phyloP scores from a whole-genome alignment of 2,113 vertebrate species.

The Drymodes brunneopygia region DNA sequence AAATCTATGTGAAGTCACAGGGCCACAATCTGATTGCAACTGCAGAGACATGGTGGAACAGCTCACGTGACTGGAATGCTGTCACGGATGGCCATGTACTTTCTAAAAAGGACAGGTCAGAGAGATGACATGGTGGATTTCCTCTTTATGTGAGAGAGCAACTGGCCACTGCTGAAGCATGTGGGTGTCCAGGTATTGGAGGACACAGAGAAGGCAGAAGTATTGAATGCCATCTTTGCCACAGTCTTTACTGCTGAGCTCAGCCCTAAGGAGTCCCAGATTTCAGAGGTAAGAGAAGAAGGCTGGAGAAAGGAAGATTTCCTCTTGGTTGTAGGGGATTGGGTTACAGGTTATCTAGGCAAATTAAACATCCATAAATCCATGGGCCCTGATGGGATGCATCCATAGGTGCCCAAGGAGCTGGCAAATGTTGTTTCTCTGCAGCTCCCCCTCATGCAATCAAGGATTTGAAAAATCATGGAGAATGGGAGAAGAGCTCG shows the following conservation, averaged over 20 bases:
- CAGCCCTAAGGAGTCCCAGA: background rate
- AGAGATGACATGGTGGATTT: background rate
- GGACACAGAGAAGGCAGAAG: background rate
- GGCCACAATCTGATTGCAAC: background rate
- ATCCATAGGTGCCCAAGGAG: background rate
- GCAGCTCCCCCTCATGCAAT: background rate
- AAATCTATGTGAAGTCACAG: background rate
- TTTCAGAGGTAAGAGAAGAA: background rate
- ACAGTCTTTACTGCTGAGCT: background rate
- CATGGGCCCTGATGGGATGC: background rate
- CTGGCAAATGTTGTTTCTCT: background rate
- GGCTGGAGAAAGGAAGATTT: background rate
- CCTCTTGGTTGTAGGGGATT: rapidly evolving
- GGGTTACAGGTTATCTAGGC: no score
- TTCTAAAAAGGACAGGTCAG: background rate
- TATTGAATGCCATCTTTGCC: background rate
- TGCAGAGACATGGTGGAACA: background rate
- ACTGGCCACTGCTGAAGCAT: background rate
- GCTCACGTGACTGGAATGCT: background rate
- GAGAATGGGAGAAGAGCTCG: background rate
- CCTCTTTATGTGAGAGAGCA: background rate
- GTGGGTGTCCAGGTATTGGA: rapidly evolving
- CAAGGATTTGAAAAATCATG: background rate
- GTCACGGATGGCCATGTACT: no score
- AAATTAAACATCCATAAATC: background rate